Base-by-base conservation (phyloP, 2,113 vertebrate genomes). In the Neomonachus schauinslandi region DNA sequence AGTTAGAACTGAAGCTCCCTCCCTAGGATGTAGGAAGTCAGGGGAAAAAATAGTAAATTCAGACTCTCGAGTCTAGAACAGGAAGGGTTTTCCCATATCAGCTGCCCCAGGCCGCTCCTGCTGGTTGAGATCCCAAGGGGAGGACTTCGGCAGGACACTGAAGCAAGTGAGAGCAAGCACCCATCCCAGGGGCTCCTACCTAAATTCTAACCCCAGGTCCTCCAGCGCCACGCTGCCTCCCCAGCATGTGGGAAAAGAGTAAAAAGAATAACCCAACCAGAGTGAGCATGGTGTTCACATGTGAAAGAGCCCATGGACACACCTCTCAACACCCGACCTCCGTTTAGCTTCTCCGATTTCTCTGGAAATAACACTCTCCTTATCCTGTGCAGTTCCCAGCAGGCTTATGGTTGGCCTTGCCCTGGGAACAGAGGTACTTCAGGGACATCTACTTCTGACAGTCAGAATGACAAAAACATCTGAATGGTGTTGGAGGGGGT, bases 361-460 rank as follows among this genome's bases (percentile, higher is more conserved):
- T 86, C 94, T 91, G 93, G 74, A 93, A 97, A 88, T 79, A 89
- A 42, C 21, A 21, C 46, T 83, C 42, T 55, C 33, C 22, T 93
- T 72, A 46, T 33, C 71, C 31, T 65, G 16, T 33, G 7, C 28
- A 57, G 76, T 69, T 93, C 74, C 86, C 33, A 18, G 36, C 57
- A 86, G 49, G 82, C 39, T 46, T 61, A 79, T 61, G 12, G 0
- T 10, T 24, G 33, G 42, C 9, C 24, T 82, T 89, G 96, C 53
- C 61, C 95, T 93, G 21, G 65, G 16, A 94, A 82, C 51, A 63
- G 55, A 63, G 72, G 21, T 39, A 63, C 88, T 87, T 26, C 36
- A 24, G 42, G 72, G 67, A 87, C n/a, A 39, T 42, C 69, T 82
- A 84, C 33, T 93, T 92, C 89, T 92, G 33, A 88, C 65, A 67